Base-by-base conservation (phyloP, 2,797 vertebrate genomes). In the Galaxias olidus region DNA sequence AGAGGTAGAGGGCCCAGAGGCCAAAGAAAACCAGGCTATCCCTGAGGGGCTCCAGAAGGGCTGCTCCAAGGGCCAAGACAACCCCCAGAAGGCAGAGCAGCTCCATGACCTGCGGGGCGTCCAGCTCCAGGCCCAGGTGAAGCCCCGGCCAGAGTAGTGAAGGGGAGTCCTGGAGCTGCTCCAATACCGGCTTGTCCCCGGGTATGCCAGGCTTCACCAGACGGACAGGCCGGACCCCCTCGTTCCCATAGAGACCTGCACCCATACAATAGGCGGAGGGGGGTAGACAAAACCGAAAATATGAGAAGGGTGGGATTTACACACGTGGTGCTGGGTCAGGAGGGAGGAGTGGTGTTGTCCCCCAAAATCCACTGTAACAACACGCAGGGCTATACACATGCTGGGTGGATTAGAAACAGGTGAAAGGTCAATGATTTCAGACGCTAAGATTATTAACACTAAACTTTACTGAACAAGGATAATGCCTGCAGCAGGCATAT, bases 111-210 rank as follows among this genome's bases (percentile, higher is more conserved):
- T 90, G 89, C 19, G 92, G 90, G 0, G 91, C 89, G n/a, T 61
- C 58, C 58, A 60, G 59, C 20, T 89, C 89, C 75, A 94, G 78
- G 4, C 92, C 91, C 51, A 93, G 65, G 0, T 8, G 72, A 0
- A 92, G 91, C 0, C 86, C 71, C 5, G 94, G 76, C 92, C 92
- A 93, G 43, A 95, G 78, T 14, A 95, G 76, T 0, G 92, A 92
- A 4, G 93, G 93, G 0, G 67, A 56, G 45, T 88, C 90, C 74
- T 69, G 77, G 4, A 93, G 71, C 68, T 90, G 91, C 67, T 91
- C 88, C 89, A 88, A 87, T 14, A 90, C 78, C 4, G 88, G 77
- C 46, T 83, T 87, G 54, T 90, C 89, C 0, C 75, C 81, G n/a
- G 13, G 4, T 10, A 20, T 49, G 0, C 81, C 73, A 0, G 87